Base-by-base conservation (phyloP, 2,888 invertebrate species). In the Hylaea fasciaria region DNA sequence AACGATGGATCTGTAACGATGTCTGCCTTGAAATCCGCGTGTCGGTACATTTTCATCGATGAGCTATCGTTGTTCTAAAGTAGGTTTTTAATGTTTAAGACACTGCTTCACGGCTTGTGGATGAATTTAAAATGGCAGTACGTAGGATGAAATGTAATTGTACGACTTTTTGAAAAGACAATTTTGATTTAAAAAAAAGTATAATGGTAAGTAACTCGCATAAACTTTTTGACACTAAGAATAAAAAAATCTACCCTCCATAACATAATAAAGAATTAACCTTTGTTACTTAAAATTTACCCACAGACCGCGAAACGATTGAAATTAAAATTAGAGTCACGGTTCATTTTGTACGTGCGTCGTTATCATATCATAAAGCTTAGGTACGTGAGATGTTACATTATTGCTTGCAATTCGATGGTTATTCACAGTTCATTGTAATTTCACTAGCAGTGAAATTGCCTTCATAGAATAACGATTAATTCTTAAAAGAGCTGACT, bases 281-380 rank as follows among this genome's bases (percentile, higher is more conserved):
- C 71, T n/a, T n/a, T 68, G 68, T 71, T 70, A 64, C 59, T 70
- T 50, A 51, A 51, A 44, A 32, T 43, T 60, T 22, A 16, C 14
- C 11, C n/a, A 9, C 32, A 32, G 7, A 32, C 10, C 9, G 32
- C n/a, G 32, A 65, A 68, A 60, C 49, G 41, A 41, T 28, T 32
- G 57, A 57, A 62, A 61, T 68, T 52, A 60, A 70, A 40, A n/a
- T 50, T 52, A 41, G 55, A 40, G 13, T 41, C 14, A 41, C 41
- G 22, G 65, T 68, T 77, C 78, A 77, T 80, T 85, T 77, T 80
- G 29, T 79, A 76, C 80, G 82, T 76, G 73, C 77, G 72, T 54
- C 46, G 80, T 80, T 82, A 79, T 84, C 86, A 86, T 87, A 87
- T 87, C 87, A 76, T 82, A 81, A 76, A 76, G 86, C 86, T 85